Conservation (phyloP, 2,888 invertebrate species). For the Stratiomys singularior region DNA sequence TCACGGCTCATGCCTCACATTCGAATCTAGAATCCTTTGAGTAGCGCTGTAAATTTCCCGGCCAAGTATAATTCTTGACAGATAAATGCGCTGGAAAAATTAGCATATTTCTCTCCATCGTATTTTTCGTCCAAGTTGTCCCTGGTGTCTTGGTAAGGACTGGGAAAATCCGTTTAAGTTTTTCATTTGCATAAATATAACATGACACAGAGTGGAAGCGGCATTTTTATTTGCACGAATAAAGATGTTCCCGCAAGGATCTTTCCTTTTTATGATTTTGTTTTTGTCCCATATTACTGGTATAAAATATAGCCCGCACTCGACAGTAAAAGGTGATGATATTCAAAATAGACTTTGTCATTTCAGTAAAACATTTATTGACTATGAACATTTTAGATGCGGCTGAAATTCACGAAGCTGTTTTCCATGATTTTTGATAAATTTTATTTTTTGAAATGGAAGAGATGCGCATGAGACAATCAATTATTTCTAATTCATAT, state of each 20-base stretch:
- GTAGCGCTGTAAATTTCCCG: slow-evolving; percentile 34
- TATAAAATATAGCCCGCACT: background rate
- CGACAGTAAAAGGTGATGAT: too few species aligned
- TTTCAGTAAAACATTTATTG: too few species aligned
- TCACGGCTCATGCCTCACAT: background rate
- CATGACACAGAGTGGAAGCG: background rate
- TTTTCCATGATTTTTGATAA: too few species aligned
- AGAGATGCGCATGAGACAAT: too few species aligned
- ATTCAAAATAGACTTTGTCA: too few species aligned
- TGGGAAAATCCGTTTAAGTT: slow-evolving; percentile 16
- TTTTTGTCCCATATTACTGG: background rate
- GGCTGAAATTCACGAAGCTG: too few species aligned
- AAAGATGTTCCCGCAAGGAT: background rate
- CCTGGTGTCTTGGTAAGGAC: background rate
- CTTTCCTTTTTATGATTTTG: background rate
- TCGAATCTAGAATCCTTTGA: slow-evolving; percentile 35
- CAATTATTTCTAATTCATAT: too few species aligned
- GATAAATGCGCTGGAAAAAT: slow-evolving; percentile 32
- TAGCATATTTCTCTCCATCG: slow-evolving; percentile 15
- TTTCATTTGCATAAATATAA: slow-evolving; percentile 10
- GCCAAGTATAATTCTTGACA: slow-evolving; percentile 33
- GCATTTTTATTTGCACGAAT: background rate
- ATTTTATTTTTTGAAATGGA: too few species aligned
- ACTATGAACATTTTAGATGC: too few species aligned
- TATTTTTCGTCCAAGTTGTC: background rate